Conservation (phyloP, 2,888 invertebrate genomes). For the Agrochola circellaris region DNA sequence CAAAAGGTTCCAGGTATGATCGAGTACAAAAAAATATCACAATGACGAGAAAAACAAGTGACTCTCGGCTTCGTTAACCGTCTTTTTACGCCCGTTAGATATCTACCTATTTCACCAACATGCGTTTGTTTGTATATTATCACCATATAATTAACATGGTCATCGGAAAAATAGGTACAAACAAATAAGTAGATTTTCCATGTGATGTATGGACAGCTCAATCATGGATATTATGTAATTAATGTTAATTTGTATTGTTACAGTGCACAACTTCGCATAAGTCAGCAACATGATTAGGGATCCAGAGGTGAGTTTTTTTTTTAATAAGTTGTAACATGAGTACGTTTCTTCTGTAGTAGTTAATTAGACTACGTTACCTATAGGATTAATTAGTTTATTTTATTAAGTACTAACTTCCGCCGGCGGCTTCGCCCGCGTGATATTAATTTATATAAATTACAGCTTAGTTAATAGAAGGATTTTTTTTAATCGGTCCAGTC, state of each 20-base stretch:
- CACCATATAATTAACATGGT: neutral
- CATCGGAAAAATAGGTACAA: neutral
- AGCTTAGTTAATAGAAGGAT: no score
- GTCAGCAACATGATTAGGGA: conserved; percentile 42
- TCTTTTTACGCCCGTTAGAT: neutral
- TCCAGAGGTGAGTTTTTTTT: conserved; percentile 48
- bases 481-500: no score
- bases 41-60: neutral
- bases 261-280: conserved; percentile 17
- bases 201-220: neutral
- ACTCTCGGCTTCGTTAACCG: neutral
- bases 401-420: no score
- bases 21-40: neutral
- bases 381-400: no score
- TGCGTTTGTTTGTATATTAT: neutral
- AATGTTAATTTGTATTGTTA: conserved; percentile 31
- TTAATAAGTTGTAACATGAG: neutral
- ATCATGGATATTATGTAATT: neutral
- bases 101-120: neutral
- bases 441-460: no score
- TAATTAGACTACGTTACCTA: neutral
- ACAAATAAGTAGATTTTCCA: neutral
- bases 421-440: no score
- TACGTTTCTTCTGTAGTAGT: neutral
- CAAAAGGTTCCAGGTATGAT: neutral